Evolutionary conservation across 2,113 vertebrate species (phyloP).

Genomic region (Melanerpes aurifrons): DNA sequence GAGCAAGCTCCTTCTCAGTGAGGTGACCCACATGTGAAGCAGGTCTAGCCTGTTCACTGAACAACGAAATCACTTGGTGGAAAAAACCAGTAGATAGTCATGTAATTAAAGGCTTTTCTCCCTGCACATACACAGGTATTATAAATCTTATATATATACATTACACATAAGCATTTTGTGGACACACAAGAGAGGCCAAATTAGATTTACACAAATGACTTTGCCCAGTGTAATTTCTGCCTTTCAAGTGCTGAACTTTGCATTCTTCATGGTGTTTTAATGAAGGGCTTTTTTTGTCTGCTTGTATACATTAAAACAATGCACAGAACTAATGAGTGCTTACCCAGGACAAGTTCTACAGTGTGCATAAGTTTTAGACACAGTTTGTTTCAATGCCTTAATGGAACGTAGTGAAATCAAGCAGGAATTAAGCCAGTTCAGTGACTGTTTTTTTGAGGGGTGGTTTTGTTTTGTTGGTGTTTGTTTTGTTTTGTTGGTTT

Average conservation of each 20-base stretch:
- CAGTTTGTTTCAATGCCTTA: background rate
- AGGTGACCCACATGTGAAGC: constrained; percentile 26
- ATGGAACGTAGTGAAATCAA: background rate
- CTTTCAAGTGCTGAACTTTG: background rate
- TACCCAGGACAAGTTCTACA: background rate
- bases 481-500: background rate
- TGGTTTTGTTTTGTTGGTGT: no score
- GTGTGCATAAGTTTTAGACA: background rate
- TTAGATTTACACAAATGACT: constrained; percentile 24
- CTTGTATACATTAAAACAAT: constrained; percentile 11
- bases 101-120: constrained; percentile 41
- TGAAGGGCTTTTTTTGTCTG: background rate
- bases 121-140: background rate
- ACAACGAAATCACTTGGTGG: background rate
- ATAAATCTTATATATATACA: background rate
- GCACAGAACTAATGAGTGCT: background rate
- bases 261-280: background rate
- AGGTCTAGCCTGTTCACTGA: constrained; percentile 45
- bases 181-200: background rate
- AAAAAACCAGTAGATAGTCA: background rate
- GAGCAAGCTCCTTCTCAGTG: background rate
- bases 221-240: background rate
- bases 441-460: background rate
- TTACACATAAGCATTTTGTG: background rate
- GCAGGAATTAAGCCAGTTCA: background rate